Base-by-base conservation (phyloP, 2,888 invertebrate species). In the Nezara viridula region DNA sequence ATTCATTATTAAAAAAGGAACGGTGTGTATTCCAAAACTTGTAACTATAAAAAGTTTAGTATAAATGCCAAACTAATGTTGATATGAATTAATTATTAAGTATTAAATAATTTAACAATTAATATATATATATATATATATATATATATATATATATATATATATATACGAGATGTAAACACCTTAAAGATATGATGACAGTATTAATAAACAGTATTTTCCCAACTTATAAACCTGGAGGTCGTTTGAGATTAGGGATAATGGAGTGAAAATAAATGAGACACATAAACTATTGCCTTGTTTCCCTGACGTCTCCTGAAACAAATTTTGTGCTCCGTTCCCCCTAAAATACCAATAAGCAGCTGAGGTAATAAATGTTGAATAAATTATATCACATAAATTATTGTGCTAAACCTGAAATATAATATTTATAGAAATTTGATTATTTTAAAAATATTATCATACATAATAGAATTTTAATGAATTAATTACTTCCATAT, bases 191-290 rank as follows among this genome's bases (percentile, higher is more conserved):
- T 37, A 73, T 1, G 9, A 37, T 0, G 37, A 32, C 32, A 73
- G 44, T 44, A 44, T 44, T 44, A 44, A 44, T 44, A 44, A 44
- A 44, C 44, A 44, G 14, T 73, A 12, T 73, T 37, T 66, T 6
- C 5, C 6, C 19, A 37, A 37, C 37, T 37, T 37, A 32, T 21
- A n/a, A 21, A 1, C 2, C 37, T 19, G 37, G 4, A 19, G 66
- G 7, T 37, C 66, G 19, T 37, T 37, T 7, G 4, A 37, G 32
- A 10, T 9, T 7, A 27, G 66, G 37, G 66, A 73, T 73, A 73
- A 73, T 73, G 66, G 32, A 14, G 66, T 73, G 66, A 73, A 73
- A 73, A 73, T 37, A 73, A 73, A 73, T 73, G 16, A 73, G 16
- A 24, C 21, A 19, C 66, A 21, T 73, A 73, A 37, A 37, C 32